Evolutionary conservation across 2,113 vertebrate genomes (phyloP).

Genomic region (Petrocephalus microphthalmus): DNA sequence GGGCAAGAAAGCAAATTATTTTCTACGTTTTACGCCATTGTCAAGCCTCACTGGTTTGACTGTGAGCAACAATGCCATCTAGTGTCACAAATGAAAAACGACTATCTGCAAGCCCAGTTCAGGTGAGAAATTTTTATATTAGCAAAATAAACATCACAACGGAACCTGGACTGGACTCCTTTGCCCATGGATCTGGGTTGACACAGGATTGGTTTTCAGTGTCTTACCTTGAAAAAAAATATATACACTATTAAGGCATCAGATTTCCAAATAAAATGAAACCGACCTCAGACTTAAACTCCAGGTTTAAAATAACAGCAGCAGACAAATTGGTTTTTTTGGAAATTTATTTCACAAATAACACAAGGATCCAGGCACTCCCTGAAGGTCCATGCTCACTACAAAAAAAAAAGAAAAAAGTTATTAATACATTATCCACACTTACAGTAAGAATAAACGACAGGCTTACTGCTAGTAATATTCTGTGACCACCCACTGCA

Average conservation of each 20-base stretch:
- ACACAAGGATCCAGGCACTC: conserved; percentile 51
- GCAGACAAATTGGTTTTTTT: conserved; percentile 38
- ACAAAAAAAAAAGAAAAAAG: conserved; percentile 21
- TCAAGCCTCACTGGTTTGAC: not conserved
- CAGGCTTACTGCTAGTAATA: not conserved
- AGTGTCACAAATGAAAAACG: not conserved
- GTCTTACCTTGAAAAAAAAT: not conserved
- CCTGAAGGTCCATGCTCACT: conserved; percentile 56
- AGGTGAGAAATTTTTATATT: not conserved
- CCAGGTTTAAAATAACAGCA: not conserved
- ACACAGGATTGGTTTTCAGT: not conserved
- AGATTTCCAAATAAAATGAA: not conserved
- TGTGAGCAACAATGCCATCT: not conserved
- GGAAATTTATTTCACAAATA: conserved; percentile 60
- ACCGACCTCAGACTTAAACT: not conserved
- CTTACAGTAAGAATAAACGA: not conserved
- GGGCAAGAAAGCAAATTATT: not conserved
- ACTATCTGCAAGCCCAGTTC: not conserved
- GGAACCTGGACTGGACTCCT: not conserved
- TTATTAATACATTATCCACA: not conserved
- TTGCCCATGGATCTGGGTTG: not conserved
- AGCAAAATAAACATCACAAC: not conserved
- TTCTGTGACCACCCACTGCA: not conserved
- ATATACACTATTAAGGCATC: not conserved
- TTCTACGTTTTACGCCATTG: not conserved